Percentiles rank a stretch among this genome's conserved stretches.
Evolutionary conservation across 2,888 invertebrate genomes (phyloP).

Genomic region (Salticus scenicus): DNA sequence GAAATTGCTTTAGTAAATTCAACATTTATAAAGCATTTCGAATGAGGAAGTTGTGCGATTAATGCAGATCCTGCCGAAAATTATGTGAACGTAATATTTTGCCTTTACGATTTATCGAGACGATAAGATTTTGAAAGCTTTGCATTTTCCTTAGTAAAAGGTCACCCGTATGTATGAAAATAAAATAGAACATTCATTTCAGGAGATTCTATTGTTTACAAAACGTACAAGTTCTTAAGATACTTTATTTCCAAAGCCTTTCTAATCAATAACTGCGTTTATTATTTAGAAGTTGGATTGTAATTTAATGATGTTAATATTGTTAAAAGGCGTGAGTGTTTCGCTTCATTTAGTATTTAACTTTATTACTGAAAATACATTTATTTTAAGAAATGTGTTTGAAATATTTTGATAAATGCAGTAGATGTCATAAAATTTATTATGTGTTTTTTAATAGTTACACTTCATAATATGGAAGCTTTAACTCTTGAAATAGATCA

Average conservation of each 20-base stretch:
- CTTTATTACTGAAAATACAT: too few species aligned
- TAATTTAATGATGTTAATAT: slow-evolving; percentile 1
- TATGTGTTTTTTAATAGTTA: too few species aligned
- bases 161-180: not conserved
- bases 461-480: too few species aligned
- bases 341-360: not conserved
- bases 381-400: too few species aligned
- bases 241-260: not conserved
- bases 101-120: not conserved
- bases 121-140: not conserved
- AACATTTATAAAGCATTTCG: too few species aligned
- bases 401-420: too few species aligned
- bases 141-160: not conserved
- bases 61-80: not conserved
- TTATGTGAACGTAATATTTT: not conserved
- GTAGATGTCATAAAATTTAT: too few species aligned
- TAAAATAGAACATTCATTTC: not conserved
- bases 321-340: not conserved
- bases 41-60: too few species aligned
- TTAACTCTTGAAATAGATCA: too few species aligned
- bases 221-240: not conserved
- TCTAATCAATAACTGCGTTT: not conserved
- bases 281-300: not conserved
- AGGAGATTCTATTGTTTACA: not conserved
- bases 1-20: too few species aligned